Base-by-base conservation (phyloP, 2,113 vertebrate genomes). In the Coturnix japonica region DNA sequence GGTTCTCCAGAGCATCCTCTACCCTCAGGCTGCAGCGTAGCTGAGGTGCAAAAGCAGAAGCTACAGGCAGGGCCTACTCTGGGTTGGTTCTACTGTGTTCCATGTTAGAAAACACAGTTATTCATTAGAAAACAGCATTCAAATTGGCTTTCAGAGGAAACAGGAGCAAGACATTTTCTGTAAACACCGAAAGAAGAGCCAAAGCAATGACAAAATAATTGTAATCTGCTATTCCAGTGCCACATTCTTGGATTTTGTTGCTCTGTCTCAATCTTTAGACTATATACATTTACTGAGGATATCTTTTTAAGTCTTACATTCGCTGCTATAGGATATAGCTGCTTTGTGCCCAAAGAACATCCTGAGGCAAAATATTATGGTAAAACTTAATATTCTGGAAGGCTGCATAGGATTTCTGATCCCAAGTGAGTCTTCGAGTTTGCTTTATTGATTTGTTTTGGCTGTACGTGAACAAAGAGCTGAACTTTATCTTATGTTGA, bases 381-480 rank as follows among this genome's bases (percentile, higher is more conserved):
- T 88, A 80, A 84, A 89, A n/a, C 43, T 54, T 65, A 89, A 69
- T n/a, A 37, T 74, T 81, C 31, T 59, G 57, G 46, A 65, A 75
- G 16, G 37, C 12, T 87, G 90, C 66, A 71, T 65, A 85, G 70
- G 46, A 73, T 37, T 67, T 77, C 2, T 3, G 7, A 51, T 84
- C 59, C 47, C 86, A 76, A 49, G 31, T 11, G 66, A 51, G 21
- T 44, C 83, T 88, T 93, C 65, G 31, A 74, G 39, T 87, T 23
- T 37, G n/a, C 86, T 87, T 90, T 86, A 90, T 94, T 89, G 76
- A 74, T 83, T 73, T 79, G 13, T 63, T 94, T 90, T 81, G 25
- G 28, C 33, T 79, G 23, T 33, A 47, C 16, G 8, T 54, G 59
- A 92, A 56, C n/a, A 83, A 87, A 51, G 44, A 82, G 49, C 31